Percentiles rank a stretch among this genome's conserved stretches.
These are phyloP conservation scores for Rousettus leschenaultii DNA, from an alignment of 2,113 vertebrate species.

Conservation along the genomic window DNA sequence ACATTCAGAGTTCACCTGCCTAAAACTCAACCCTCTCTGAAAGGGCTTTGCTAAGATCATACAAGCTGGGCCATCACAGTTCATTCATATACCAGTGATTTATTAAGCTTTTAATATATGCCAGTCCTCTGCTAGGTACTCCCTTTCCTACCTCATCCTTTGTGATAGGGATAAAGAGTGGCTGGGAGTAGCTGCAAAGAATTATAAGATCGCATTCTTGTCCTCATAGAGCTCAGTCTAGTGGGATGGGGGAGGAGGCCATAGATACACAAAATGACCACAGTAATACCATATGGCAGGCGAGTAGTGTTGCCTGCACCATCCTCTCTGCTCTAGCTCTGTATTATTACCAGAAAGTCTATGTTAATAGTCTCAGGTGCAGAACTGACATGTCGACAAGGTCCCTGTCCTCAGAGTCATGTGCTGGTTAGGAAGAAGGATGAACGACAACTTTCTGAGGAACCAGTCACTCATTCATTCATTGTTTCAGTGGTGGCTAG, in stretches of 20 bases:
- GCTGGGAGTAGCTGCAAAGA: neutral
- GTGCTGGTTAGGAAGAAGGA: neutral
- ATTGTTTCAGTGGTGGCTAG: neutral
- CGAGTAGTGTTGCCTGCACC: neutral
- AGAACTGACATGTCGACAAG: neutral
- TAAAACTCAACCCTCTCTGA: neutral
- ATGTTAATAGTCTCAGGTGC: neutral
- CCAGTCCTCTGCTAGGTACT: too few species aligned
- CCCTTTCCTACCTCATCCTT: rapidly evolving
- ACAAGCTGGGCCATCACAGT: rapidly evolving
- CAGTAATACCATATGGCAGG: rapidly evolving
- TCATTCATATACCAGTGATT: neutral
- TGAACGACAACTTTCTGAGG: neutral
- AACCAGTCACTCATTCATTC: neutral
- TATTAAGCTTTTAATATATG: neutral
- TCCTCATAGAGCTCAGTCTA: neutral
- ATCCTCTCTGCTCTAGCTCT: neutral
- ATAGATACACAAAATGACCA: neutral
- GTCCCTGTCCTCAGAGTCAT: neutral
- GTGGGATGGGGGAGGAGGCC: neutral
- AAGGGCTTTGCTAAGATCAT: neutral
- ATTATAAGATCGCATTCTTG: neutral
- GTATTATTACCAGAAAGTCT: neutral
- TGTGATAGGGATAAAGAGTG: neutral
- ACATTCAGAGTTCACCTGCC: neutral